phyloP scores from a whole-genome alignment of 2,888 invertebrate species.

The Cataglyphis cursor region DNA sequence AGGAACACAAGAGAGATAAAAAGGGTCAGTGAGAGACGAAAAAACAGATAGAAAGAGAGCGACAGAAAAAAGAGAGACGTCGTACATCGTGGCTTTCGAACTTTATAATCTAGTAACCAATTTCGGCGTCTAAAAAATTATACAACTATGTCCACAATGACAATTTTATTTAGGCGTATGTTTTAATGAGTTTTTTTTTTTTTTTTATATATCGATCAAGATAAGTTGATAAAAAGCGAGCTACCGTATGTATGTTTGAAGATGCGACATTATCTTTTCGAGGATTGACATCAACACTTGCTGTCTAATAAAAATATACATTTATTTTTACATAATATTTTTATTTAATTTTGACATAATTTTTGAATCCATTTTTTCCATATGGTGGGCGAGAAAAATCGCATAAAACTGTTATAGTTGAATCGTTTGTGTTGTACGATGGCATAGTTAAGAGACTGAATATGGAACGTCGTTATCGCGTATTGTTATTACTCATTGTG shows the following conservation, averaged over 20 bases:
- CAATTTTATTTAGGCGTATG: conserved; percentile 36
- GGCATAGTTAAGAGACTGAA: conserved; percentile 25
- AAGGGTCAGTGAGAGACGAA: not conserved
- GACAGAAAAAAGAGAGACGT: not conserved
- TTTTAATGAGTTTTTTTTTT: conserved; percentile 15
- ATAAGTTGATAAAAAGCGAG: conserved; percentile 2
- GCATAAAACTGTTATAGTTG: not conserved
- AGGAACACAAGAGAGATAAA: conserved; percentile 40
- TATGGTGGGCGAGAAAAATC: not conserved
- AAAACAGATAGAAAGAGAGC: conserved; percentile 24
- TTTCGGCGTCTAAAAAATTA: conserved; percentile 37
- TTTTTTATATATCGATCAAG: not conserved
- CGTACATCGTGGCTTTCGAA: conserved; percentile 27
- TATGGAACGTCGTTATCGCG: conserved; percentile 48
- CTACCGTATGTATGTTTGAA: not conserved
- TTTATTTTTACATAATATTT: not conserved
- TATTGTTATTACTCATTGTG: conserved; percentile 29
- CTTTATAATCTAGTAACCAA: conserved; percentile 39
- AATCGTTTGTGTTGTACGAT: conserved; percentile 15
- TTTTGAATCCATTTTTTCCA: not conserved
- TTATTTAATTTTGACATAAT: too few species aligned
- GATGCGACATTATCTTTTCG: not conserved
- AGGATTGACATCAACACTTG: not conserved
- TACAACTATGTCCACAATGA: not conserved
- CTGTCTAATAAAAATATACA: not conserved